phyloP scores from a whole-genome alignment of 2,113 vertebrate species.

The Spermophilus dauricus region DNA sequence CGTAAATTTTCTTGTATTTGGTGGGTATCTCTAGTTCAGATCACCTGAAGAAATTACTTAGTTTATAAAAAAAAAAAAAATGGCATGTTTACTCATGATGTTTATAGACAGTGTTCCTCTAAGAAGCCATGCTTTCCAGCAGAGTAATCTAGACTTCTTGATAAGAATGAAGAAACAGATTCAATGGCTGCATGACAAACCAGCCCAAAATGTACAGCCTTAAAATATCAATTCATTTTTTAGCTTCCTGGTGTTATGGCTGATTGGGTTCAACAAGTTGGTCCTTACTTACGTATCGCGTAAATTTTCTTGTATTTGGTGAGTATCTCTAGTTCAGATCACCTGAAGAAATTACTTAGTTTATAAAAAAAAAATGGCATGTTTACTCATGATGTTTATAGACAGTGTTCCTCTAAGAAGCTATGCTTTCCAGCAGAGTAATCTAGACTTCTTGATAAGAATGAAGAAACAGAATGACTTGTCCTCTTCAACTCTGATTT shows the following conservation, averaged over 20 bases:
- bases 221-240: too few relatives aligned
- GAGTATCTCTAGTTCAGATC: too few relatives aligned
- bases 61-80: neutral
- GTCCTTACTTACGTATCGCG: too few relatives aligned
- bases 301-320: too few relatives aligned
- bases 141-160: neutral
- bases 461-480: neutral
- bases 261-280: too few relatives aligned
- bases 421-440: neutral
- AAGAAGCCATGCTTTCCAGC: neutral
- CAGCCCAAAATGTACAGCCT: too few relatives aligned
- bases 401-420: neutral
- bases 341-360: too few relatives aligned
- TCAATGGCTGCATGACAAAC: too few relatives aligned
- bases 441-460: neutral
- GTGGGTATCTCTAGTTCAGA: neutral
- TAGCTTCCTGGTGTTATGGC: too few relatives aligned
- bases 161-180: neutral
- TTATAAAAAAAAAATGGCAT: rapidly evolving
- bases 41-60: neutral
- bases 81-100: neutral
- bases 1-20: neutral
- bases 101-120: neutral
- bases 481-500: neutral
- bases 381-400: neutral